These are phyloP conservation scores for Lepus europaeus DNA, from an alignment of 2,113 vertebrate genomes.

Conservation along the genomic window DNA sequence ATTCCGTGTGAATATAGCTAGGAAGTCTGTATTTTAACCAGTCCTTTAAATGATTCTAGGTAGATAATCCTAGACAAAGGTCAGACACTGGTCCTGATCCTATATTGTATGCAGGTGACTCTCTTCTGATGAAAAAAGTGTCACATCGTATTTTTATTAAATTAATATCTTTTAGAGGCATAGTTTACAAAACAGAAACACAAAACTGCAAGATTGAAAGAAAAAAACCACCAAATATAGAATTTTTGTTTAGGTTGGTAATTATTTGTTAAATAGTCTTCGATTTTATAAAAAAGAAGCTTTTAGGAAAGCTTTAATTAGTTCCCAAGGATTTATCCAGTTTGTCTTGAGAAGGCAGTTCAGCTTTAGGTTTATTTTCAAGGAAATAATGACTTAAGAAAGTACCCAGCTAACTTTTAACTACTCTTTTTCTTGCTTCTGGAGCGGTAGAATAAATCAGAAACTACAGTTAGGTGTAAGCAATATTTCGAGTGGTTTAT, in stretches of 20 bases:
- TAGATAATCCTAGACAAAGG: neutral
- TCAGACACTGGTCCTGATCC: neutral
- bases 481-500: neutral
- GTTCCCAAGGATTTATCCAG: neutral
- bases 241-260: slow-evolving; percentile 22
- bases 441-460: neutral
- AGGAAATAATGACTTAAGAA: slow-evolving; percentile 32
- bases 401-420: neutral
- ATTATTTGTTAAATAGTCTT: neutral
- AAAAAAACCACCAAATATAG: neutral
- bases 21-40: slow-evolving; percentile 4
- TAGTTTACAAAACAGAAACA: slow-evolving; percentile 10
- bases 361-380: slow-evolving; percentile 58
- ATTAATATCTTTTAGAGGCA: neutral
- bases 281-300: slow-evolving; percentile 4
- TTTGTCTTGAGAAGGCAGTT: slow-evolving; percentile 5
- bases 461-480: slow-evolving; percentile 34
- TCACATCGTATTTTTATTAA: neutral
- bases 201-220: neutral
- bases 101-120: neutral
- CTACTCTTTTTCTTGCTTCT: neutral
- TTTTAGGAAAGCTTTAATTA: neutral
- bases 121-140: neutral
- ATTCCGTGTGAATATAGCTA: neutral
- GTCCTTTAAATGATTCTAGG: neutral